phyloP scores from a whole-genome alignment of 2,113 vertebrate genomes.

The Micromys minutus region DNA sequence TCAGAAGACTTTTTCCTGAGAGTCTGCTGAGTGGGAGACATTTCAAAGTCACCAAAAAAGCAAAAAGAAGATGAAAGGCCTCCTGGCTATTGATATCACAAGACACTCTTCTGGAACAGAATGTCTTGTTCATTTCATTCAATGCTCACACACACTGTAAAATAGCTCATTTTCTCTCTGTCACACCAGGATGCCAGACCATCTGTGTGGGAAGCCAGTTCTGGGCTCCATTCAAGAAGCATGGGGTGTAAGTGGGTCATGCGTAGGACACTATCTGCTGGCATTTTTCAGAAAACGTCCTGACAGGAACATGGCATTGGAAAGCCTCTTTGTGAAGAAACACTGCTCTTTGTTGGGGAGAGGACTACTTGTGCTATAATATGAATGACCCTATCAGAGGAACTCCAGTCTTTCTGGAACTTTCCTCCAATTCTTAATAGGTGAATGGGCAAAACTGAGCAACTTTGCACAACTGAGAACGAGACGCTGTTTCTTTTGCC shows the following conservation, averaged over 20 bases:
- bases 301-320: neutral
- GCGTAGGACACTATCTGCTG: neutral
- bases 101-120: neutral
- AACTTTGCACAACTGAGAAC: neutral
- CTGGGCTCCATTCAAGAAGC: neutral
- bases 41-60: slow-evolving; percentile 11
- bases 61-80: neutral
- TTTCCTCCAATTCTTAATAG: neutral
- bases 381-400: neutral
- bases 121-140: neutral
- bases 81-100: neutral
- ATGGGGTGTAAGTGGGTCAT: accelerated
- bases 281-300: slow-evolving; percentile 11
- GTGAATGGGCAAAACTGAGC: neutral
- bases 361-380: neutral
- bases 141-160: neutral
- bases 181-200: neutral
- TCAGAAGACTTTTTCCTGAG: slow-evolving; percentile 6
- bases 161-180: neutral
- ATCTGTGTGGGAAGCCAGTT: neutral
- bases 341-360: neutral
- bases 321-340: neutral
- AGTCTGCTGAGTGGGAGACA: neutral
- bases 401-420: neutral
- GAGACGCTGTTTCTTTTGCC: neutral